Conservation (phyloP, 2,797 vertebrate species). For the Pseudochirops corinnae region DNA sequence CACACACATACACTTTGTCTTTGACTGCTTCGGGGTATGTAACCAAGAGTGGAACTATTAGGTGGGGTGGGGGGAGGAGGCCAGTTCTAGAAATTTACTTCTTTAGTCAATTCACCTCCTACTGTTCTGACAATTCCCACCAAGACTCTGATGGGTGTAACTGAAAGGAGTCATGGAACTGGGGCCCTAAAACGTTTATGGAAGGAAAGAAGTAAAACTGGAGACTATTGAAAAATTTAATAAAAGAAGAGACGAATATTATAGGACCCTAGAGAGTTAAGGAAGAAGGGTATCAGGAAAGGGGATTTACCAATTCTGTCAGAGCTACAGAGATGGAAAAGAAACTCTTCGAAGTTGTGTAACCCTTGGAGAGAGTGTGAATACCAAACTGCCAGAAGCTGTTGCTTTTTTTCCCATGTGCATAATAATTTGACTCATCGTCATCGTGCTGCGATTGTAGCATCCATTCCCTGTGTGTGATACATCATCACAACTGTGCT, state of each 20-base stretch:
- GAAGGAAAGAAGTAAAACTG: not conserved
- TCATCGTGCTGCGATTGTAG: conserved; percentile 22
- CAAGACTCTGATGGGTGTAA: not conserved
- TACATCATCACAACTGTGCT: not conserved
- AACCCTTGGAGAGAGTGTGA: conserved; percentile 11
- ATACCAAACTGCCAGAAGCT: not conserved
- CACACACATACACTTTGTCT: not conserved
- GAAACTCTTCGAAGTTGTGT: not conserved
- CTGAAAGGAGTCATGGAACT: conserved; percentile 19
- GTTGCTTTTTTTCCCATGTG: not conserved
- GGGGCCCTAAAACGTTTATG: not conserved
- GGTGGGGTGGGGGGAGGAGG: not conserved
- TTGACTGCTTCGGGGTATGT: not conserved
- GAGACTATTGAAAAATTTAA: not conserved
- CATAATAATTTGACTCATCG: not conserved
- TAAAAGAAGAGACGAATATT: not conserved
- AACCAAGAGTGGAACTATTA: not conserved
- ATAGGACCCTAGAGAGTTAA: not conserved
- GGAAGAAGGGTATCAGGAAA: not conserved
- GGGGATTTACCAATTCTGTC: not conserved
- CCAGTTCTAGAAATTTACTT: not conserved
- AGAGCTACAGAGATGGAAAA: not conserved
- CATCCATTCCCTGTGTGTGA: not conserved
- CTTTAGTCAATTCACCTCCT: conserved; percentile 42
- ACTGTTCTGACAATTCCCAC: not conserved